phyloP scores from a whole-genome alignment of 2,888 invertebrate genomes.

The Papilio elwesi region DNA sequence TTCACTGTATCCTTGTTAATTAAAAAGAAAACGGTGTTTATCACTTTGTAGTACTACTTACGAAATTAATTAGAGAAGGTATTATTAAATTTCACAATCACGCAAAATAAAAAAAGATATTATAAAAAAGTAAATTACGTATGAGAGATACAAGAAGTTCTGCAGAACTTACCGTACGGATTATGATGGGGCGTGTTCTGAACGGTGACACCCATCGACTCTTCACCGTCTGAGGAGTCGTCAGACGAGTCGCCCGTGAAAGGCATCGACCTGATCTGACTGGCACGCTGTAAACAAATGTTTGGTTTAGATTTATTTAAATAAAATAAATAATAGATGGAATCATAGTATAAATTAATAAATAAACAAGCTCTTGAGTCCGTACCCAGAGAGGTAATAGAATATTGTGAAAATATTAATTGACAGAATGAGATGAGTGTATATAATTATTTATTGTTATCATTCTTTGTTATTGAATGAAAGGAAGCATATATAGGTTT shows the following conservation, averaged over 20 bases:
- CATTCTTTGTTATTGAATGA: not conserved
- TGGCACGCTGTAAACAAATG: conserved; percentile 87
- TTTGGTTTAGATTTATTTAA: conserved; percentile 42
- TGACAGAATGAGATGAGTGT: not conserved
- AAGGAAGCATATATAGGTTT: not conserved
- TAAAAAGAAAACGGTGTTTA: no score
- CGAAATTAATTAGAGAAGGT: no score
- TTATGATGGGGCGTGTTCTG: conserved; percentile 80
- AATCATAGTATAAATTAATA: not conserved
- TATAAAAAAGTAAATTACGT: no score
- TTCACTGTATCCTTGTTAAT: no score
- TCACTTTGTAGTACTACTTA: no score
- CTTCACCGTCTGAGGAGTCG: conserved; percentile 97
- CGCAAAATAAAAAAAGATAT: no score
- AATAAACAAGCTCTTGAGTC: no score
- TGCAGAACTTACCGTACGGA: conserved; percentile 63
- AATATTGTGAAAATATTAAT: not conserved
- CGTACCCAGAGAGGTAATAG: no score
- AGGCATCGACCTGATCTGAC: conserved; percentile 97
- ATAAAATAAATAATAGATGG: not conserved
- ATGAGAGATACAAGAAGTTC: no score
- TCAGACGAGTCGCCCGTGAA: conserved; percentile 97
- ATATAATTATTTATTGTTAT: conserved; percentile 1
- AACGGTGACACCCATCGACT: conserved; percentile 83
- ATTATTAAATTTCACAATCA: no score